Evolutionary conservation across 2,113 vertebrate species (phyloP).

Genomic region (Tragelaphus strepsiceros): DNA sequence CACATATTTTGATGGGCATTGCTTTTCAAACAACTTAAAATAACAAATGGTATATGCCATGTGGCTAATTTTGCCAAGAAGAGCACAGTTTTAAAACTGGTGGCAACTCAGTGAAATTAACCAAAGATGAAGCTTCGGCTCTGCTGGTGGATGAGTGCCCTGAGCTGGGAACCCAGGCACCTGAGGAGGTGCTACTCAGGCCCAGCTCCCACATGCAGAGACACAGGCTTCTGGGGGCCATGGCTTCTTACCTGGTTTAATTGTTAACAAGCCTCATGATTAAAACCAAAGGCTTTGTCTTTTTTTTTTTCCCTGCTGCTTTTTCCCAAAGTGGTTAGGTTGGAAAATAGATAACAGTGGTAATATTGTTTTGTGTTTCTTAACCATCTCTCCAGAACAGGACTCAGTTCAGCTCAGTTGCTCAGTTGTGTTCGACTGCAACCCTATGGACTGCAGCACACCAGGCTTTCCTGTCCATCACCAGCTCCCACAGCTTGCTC

Average conservation of each 20-base stretch:
- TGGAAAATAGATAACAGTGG: conserved; percentile 52
- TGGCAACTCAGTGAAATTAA: conserved; percentile 81
- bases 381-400: conserved; percentile 37
- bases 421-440: background rate
- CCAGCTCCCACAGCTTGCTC: background rate
- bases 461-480: background rate
- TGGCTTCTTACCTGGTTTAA: conserved; percentile 46
- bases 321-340: conserved; percentile 61
- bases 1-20: conserved; percentile 63
- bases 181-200: background rate
- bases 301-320: conserved; percentile 57
- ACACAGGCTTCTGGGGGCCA: background rate
- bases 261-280: conserved; percentile 75
- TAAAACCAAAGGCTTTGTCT: conserved; percentile 49
- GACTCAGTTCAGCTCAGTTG: background rate
- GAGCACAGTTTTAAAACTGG: conserved; percentile 73
- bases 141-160: conserved; percentile 71
- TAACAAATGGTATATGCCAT: conserved; percentile 65
- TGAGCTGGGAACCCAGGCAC: conserved; percentile 13
- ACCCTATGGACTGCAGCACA: background rate
- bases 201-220: background rate
- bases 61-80: conserved; percentile 58
- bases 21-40: conserved; percentile 64
- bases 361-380: conserved; percentile 65
- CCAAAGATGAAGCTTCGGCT: conserved; percentile 89